A percentile compares a stretch with the other conserved stretches of the same genome.
Conservation (phyloP, 2,113 vertebrate species). For the Malurus alboscapulatus region DNA sequence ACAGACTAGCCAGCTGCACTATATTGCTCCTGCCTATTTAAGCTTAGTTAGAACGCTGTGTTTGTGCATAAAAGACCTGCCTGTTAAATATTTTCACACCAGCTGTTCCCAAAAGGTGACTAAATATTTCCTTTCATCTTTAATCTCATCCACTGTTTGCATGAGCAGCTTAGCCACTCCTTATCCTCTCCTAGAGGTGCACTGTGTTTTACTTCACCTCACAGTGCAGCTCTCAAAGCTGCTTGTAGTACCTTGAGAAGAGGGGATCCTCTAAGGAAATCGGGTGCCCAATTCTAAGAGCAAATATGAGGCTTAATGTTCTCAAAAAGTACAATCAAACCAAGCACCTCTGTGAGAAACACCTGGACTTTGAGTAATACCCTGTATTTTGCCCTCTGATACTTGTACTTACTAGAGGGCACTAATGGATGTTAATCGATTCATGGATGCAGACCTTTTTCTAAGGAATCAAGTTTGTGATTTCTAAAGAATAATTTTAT, state of each 20-base stretch:
- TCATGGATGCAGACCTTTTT: neutral
- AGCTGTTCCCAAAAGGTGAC: constrained; percentile 61
- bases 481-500: too few species aligned
- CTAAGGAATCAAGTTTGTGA: neutral
- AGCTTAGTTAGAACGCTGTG: neutral
- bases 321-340: neutral
- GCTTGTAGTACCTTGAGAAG: neutral
- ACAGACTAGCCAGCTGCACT: constrained; percentile 17
- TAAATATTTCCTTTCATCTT: constrained; percentile 65
- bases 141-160: constrained; percentile 45
- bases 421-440: neutral
- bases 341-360: neutral
- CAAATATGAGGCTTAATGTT: neutral
- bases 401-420: neutral
- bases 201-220: neutral
- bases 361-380: neutral
- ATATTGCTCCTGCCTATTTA: constrained; percentile 7
- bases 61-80: neutral
- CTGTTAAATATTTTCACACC: constrained; percentile 57
- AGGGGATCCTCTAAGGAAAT: neutral
- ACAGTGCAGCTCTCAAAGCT: neutral
- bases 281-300: neutral
- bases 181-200: neutral
- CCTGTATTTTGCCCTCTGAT: neutral
- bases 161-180: constrained; percentile 6